Evolutionary conservation across 2,797 vertebrate genomes (phyloP).

Genomic region (Rhinella marina): DNA sequence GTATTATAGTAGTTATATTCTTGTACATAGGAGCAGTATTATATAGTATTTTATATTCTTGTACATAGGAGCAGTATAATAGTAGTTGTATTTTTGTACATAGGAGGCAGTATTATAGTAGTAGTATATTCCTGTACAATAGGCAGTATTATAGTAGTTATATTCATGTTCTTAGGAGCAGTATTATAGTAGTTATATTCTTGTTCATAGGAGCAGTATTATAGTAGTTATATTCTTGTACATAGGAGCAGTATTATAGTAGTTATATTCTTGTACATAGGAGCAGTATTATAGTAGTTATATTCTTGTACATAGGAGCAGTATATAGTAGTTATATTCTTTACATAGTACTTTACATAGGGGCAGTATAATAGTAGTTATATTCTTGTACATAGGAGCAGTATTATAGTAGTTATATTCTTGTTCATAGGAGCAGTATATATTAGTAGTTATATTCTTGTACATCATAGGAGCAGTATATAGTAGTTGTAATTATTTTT

Average conservation of each 20-base stretch:
- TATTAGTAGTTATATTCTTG: slow-evolving; percentile 6
- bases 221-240: slow-evolving; percentile 1
- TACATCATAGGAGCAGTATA: background rate
- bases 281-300: background rate
- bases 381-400: background rate
- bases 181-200: slow-evolving; percentile 10
- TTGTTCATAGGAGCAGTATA: background rate
- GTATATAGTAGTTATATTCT: slow-evolving; percentile 11
- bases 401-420: slow-evolving; percentile 1
- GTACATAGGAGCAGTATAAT: background rate
- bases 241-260: background rate
- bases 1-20: slow-evolving; percentile 4
- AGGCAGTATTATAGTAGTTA: slow-evolving; percentile 1
- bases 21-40: background rate
- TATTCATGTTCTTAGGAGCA: background rate
- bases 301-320: background rate
- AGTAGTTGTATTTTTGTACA: background rate
- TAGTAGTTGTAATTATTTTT: background rate
- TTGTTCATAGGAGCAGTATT: background rate
- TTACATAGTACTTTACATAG: background rate
- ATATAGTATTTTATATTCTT: background rate
- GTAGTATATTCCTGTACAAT: background rate
- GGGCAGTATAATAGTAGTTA: background rate
- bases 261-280: slow-evolving; percentile 11
- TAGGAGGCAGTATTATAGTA: background rate